phyloP scores from a whole-genome alignment of 2,113 vertebrate species.

The Muntiacus muntjak region DNA sequence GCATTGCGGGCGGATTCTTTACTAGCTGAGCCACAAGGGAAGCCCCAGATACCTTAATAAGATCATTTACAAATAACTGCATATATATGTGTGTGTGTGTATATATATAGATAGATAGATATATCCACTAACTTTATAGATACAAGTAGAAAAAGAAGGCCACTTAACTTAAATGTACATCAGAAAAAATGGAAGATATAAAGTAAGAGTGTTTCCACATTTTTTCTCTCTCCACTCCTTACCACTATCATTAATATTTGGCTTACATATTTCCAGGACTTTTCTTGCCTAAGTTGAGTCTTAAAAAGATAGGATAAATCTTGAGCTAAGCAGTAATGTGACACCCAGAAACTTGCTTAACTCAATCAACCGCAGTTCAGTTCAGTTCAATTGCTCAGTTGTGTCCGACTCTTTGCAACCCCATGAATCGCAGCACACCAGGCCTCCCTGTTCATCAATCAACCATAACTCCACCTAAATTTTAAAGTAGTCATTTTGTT shows the following conservation, averaged over 20 bases:
- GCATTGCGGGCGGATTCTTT: background rate
- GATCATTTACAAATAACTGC: background rate
- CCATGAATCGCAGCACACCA: too few relatives aligned
- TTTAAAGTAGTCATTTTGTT: background rate
- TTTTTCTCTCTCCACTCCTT: background rate
- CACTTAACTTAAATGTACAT: background rate
- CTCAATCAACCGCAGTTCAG: background rate
- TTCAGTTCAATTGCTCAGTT: too few relatives aligned
- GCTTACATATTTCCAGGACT: background rate
- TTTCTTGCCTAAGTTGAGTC: background rate
- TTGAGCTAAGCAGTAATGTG: background rate
- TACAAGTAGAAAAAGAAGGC: background rate
- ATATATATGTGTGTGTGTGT: rapidly evolving
- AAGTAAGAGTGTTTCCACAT: background rate
- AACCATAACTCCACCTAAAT: background rate
- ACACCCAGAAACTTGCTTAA: background rate
- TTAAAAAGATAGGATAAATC: background rate
- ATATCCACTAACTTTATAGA: background rate
- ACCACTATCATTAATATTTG: background rate
- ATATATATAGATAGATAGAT: background rate
- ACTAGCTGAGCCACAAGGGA: background rate
- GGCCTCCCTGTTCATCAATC: background rate
- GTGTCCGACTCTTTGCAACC: too few relatives aligned
- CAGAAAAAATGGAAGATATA: background rate
- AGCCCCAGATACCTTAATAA: background rate